Conservation (phyloP, 53 echinoderm and acorn worm genomes). For the Temnopleurus reevesii region DNA sequence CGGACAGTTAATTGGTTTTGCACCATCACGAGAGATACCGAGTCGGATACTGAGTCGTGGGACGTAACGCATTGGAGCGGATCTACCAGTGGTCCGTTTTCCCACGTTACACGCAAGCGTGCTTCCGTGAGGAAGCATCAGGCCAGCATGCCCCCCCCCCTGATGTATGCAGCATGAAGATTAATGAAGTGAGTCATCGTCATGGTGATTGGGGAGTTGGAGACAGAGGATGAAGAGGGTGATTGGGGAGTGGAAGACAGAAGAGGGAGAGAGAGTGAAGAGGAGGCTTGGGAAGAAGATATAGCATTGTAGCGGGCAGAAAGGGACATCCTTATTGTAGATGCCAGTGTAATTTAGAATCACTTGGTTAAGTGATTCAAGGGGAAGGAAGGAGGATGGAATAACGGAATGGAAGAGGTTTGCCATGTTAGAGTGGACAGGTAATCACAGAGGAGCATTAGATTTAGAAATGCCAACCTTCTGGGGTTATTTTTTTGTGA, state of each 20-base stretch:
- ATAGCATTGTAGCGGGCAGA: conserved; percentile 5
- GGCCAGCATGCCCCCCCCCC: background rate
- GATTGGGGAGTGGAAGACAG: background rate
- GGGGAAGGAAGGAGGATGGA: background rate
- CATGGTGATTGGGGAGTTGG: conserved; percentile 40
- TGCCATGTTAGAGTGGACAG: no score
- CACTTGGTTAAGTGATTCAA: conserved; percentile 42
- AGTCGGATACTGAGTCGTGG: no score
- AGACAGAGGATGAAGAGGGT: background rate
- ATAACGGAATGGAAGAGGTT: background rate
- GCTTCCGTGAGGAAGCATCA: background rate
- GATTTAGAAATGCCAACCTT: no score
- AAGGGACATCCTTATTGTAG: conserved; percentile 28
- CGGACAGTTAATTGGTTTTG: conserved; percentile 31
- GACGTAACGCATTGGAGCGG: conserved; percentile 17
- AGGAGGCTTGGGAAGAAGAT: background rate
- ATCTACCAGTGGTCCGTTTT: background rate
- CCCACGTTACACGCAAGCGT: background rate
- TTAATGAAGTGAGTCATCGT: conserved; percentile 49
- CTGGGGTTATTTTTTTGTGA: no score
- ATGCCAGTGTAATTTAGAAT: conserved; percentile 10
- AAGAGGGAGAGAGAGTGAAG: background rate
- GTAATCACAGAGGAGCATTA: no score
- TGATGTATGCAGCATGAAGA: conserved; percentile 48
- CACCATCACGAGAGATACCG: conserved; percentile 3